Conservation (phyloP, 2,113 vertebrate genomes). For the Corynorhinus townsendii region DNA sequence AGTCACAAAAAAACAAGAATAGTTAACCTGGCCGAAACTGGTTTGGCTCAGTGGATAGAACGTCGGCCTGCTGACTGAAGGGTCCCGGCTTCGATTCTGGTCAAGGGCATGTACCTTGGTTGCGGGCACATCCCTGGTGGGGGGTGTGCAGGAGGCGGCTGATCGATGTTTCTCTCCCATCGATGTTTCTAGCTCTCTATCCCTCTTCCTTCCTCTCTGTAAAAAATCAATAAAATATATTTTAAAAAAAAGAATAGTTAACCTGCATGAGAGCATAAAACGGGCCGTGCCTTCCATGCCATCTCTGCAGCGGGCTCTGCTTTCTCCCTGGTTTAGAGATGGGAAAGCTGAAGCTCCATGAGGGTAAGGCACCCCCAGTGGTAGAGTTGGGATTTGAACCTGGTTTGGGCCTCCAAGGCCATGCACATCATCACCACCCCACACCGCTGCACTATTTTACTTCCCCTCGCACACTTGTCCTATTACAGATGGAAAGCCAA, state of each 20-base stretch:
- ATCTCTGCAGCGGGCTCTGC: background rate
- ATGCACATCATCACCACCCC: background rate
- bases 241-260: no score
- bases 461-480: background rate
- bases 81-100: no score
- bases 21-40: background rate
- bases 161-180: no score
- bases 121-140: no score
- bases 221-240: no score
- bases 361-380: background rate
- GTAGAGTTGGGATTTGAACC: background rate
- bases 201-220: no score
- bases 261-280: background rate
- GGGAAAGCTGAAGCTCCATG: background rate
- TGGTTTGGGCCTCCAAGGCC: background rate
- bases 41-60: no score
- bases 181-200: no score
- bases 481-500: background rate
- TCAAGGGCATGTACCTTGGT: no score
- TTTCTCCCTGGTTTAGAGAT: background rate
- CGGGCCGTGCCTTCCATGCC: rapidly evolving
- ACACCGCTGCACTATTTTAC: background rate
- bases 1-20: no score
- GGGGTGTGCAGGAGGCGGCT: no score
- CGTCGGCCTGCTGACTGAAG: no score